A percentile compares a stretch with the other conserved stretches of the same genome.
Evolutionary conservation across 2,113 vertebrate species (phyloP).

Genomic region (Eulemur rufifrons): DNA sequence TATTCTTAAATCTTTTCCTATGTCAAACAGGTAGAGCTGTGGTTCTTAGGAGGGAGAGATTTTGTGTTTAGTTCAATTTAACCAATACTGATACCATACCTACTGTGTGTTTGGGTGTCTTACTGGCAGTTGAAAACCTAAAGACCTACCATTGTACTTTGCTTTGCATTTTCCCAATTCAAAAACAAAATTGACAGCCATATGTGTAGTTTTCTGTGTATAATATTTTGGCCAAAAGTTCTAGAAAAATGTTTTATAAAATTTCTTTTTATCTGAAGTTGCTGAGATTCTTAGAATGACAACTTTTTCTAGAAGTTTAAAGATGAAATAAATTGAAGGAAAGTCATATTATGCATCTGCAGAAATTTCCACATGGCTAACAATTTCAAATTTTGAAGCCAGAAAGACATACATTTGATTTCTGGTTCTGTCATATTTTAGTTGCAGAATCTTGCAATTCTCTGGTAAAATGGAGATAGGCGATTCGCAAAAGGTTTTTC

Average conservation of each 20-base stretch:
- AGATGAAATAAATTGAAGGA: not conserved
- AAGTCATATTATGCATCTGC: not conserved
- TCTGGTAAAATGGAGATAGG: not conserved
- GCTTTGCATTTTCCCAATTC: not conserved
- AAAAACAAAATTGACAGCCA: not conserved
- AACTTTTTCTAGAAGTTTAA: not conserved
- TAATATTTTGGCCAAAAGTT: constrained; percentile 2
- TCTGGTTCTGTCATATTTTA: not conserved
- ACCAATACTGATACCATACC: not conserved
- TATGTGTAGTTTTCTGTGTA: not conserved
- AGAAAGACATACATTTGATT: not conserved
- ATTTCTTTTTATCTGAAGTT: not conserved
- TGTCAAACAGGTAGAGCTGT: not conserved
- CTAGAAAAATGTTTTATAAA: not conserved
- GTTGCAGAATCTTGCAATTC: not conserved
- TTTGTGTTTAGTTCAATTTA: not conserved
- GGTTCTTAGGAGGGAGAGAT: not conserved
- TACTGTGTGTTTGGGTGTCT: not conserved
- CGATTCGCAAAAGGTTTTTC: constrained; percentile 11
- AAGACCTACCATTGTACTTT: not conserved
- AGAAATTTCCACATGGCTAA: not conserved
- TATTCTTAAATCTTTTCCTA: not conserved
- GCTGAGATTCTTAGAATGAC: not conserved
- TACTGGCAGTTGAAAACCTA: not conserved
- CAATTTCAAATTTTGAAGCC: not conserved